Conservation (phyloP, 2,113 vertebrate species). For the Rafetus swinhoei region DNA sequence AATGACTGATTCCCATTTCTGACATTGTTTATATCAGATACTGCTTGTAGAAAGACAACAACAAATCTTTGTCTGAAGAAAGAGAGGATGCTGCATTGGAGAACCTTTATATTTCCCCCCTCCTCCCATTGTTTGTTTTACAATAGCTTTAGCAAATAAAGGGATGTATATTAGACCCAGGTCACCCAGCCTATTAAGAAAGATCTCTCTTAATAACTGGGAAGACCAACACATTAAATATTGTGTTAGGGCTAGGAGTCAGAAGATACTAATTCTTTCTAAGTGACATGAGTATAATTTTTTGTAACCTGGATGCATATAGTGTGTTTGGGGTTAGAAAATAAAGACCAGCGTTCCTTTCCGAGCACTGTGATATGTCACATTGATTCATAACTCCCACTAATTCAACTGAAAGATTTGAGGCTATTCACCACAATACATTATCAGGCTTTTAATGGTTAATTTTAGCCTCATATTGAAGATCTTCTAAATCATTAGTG, state of each 20-base stretch:
- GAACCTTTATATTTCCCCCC: neutral
- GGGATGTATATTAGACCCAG: neutral
- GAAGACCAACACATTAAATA: neutral
- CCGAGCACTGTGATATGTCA: neutral
- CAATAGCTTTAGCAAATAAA: neutral
- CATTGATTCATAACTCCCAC: neutral
- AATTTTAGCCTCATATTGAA: neutral
- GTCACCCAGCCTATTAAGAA: neutral
- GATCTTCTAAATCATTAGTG: neutral
- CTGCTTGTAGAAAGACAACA: neutral
- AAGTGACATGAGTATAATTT: neutral
- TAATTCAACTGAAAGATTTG: neutral
- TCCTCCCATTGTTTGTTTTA: neutral
- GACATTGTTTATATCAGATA: neutral
- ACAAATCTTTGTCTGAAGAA: neutral
- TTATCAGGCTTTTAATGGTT: neutral
- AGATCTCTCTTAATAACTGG: neutral
- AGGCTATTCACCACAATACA: neutral
- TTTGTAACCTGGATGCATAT: neutral
- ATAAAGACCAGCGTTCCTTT: neutral
- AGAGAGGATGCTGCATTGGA: neutral
- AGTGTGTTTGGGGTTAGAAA: neutral
- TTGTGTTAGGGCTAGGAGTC: neutral
- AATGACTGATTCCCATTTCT: neutral
- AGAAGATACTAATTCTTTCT: neutral